Evolutionary conservation across 2,888 invertebrate species (phyloP), one percentile per base, ranked within the genome.

Genomic region (Drosophila prolongata): DNA sequence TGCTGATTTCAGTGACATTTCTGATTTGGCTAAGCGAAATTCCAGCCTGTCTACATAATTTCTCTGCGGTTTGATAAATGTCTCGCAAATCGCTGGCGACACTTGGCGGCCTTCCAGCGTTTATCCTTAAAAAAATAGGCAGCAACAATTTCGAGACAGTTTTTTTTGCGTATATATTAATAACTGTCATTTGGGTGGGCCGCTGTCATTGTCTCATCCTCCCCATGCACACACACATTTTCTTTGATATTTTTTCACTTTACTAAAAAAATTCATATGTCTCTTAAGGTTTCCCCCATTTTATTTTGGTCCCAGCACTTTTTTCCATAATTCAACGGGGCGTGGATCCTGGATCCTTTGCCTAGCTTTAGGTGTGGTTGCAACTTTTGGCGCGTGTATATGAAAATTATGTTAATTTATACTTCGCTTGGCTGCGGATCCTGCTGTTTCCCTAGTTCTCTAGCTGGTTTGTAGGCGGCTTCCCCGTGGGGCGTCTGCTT

Each of bases 401-500:
- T 82, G 72, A 74, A 72, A 86, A 86, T 86, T 86, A 83, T 83
- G 83, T 75, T 86, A 86, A 83, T 85, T 78, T 82, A 77, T 68
- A 77, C 64, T 58, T 57, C 49, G 60, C 61, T 64, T 68, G 56
- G 49, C 46, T 77, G 77, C 58, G 35, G 43, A 37, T 43, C 62
- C 62, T 59, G 62, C 62, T 64, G 62, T 56, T 64, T 67, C 42
- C 54, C 56, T 38, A 27, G 53, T 54, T 59, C 54, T 70, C 68
- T 53, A 54, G 54, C 38, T 40, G 62, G 46, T 24, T 70, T 53
- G 70, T 44, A 40, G 55, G 69, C 40, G 61, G 38, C 19, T 37
- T 53, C 55, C 55, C 42, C 55, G 14, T 42, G 42, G 69, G 43
- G 24, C 44, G 37, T 46, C 61, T 52, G 60, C 37, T 61, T 52